Evolutionary conservation across 2,888 invertebrate species (phyloP), one percentile per base, ranked within the genome.

Genomic region (Zaprionus bogoriensis): DNA sequence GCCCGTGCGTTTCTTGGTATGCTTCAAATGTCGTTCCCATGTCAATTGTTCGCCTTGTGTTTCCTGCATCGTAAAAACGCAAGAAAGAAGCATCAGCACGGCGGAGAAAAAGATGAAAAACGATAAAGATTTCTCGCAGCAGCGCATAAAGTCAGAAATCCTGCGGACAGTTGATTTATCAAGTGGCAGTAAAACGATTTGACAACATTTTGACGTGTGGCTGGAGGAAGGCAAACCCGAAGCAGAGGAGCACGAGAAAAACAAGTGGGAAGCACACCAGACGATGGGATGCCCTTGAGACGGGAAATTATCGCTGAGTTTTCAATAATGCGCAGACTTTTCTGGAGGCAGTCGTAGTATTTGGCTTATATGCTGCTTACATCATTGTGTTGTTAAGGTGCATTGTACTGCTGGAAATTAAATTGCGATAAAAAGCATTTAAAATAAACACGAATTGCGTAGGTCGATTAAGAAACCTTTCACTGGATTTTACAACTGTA

Each of bases 91-190:
- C 46, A 41, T 30, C 51, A 53, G 38, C 27, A 6, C n/a, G n/a
- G 12, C 12, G 3, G 4, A 25, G n/a, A 7, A 44, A 44, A 44
- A 25, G n/a, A n/a, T 19, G 12, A 42, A 27, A 32, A 39, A 44
- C 32, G 20, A 59, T 28, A 12, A 19, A 65, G 51, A 65, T 57
- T 41, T 55, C 44, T 41, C 50, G 28, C 57, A 62, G 41, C 44
- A 45, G 58, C 30, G 30, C 65, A 70, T 75, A 62, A 83, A 71
- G 67, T 85, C 47, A 39, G 44, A 68, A 65, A 78, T 74, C 61
- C 64, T 61, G 84, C 59, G 48, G 54, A 27, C 61, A 65, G 61
- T 70, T 63, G 78, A 84, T 87, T 80, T 87, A 84, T 80, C 82
- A 87, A 77, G 64, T 67, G 78, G 54, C 39, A 62, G 63, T 67